A percentile compares a stretch with the other conserved stretches of the same genome.
phyloP scores from a whole-genome alignment of 2,797 vertebrate species.

The Labroides dimidiatus region DNA sequence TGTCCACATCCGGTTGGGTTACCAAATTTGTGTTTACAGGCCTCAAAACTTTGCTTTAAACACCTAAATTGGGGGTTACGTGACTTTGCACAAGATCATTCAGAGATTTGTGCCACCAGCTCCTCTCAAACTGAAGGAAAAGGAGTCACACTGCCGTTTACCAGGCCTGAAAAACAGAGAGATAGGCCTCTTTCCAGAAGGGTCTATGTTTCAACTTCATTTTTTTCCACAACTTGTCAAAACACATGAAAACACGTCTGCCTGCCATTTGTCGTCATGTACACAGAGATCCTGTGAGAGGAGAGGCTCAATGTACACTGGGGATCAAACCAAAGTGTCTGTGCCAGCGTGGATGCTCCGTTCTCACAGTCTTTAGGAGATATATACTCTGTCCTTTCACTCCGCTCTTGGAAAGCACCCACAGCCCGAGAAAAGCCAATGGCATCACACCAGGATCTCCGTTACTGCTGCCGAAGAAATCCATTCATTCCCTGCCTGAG shows the following conservation, averaged over 20 bases:
- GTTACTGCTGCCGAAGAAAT: slow-evolving; percentile 46
- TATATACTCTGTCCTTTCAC: slow-evolving; percentile 52
- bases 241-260: slow-evolving; percentile 30
- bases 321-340: slow-evolving; percentile 23
- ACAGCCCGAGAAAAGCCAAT: slow-evolving; percentile 50
- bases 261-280: slow-evolving; percentile 3
- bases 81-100: too few species aligned
- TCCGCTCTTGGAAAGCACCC: slow-evolving; percentile 62
- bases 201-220: neutral
- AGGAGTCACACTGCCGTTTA: too few species aligned
- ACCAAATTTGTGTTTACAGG: too few species aligned
- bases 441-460: slow-evolving; percentile 56
- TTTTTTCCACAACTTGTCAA: slow-evolving; percentile 23
- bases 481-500: slow-evolving; percentile 51
- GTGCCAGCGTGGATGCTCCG: slow-evolving; percentile 47
- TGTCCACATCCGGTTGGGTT: too few species aligned
- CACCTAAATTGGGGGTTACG: too few species aligned
- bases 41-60: too few species aligned
- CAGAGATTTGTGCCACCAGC: neutral
- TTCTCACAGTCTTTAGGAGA: slow-evolving; percentile 55
- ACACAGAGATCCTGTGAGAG: slow-evolving; percentile 8
- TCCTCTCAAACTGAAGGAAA: neutral
- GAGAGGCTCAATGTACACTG: slow-evolving; percentile 28
- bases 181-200: neutral
- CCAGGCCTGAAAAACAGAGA: too few species aligned